These are phyloP conservation scores for Drosophila subobscura DNA, from an alignment of 1,140 invertebrate species.

Conservation along the genomic window DNA sequence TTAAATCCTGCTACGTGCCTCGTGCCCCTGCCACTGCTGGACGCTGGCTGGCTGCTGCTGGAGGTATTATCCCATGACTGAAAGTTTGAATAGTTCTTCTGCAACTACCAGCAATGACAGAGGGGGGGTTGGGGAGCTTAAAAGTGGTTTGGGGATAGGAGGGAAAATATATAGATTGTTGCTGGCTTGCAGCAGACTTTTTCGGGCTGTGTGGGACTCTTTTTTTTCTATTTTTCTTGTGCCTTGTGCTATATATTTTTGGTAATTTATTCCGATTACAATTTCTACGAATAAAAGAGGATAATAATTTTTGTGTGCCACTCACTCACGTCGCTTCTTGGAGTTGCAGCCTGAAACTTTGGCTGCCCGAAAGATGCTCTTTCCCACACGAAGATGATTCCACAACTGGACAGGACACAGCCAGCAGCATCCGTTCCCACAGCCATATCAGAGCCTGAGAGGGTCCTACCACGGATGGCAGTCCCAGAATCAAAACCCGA, in stretches of 20 bases:
- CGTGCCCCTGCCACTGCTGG: constrained; percentile 42
- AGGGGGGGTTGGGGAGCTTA: background rate
- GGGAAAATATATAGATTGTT: constrained; percentile 36
- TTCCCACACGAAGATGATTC: constrained; percentile 59
- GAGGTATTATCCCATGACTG: constrained; percentile 78
- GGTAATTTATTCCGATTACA: constrained; percentile 57
- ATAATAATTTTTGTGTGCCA: constrained; percentile 32
- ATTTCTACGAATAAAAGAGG: constrained; percentile 42
- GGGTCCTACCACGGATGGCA: background rate
- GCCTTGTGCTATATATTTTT: constrained; percentile 56
- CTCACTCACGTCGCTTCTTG: constrained; percentile 44
- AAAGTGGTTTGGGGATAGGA: background rate
- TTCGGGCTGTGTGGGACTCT: constrained; percentile 21
- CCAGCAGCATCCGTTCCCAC: constrained; percentile 56
- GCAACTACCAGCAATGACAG: constrained; percentile 29
- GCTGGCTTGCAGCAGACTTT: constrained; percentile 46
- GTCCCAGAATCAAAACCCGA: constrained; percentile 35
- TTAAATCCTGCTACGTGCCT: constrained; percentile 78
- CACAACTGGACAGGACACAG: constrained; percentile 50
- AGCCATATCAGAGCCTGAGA: constrained; percentile 26
- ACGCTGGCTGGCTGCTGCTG: constrained; percentile 35
- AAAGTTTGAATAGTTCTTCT: constrained; percentile 79
- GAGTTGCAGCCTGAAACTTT: background rate
- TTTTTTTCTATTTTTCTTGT: constrained; percentile 21
- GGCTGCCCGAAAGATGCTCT: constrained; percentile 39